Evolutionary conservation across 2,113 vertebrate species (phyloP), one percentile per base, ranked within the genome.

Genomic region (Alces alces): DNA sequence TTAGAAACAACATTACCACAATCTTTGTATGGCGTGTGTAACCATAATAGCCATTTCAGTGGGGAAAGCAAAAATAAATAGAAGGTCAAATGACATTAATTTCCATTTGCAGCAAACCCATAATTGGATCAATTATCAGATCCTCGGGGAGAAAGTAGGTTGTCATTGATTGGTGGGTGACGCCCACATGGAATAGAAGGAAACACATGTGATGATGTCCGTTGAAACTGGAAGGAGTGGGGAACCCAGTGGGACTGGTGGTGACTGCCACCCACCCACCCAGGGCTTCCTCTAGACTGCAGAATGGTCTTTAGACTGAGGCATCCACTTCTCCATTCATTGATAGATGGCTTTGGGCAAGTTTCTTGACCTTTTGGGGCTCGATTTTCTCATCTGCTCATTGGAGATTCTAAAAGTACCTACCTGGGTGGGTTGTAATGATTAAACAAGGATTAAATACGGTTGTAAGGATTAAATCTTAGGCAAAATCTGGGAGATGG

Each of bases 61-160:
- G 0, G 86, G 45, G 50, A 96, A 93, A 80, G 43, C 58, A 91
- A 95, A 97, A 90, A 79, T 64, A 95, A 94, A 52, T 16, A 70
- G 91, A 66, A 21, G 83, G 93, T 54, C 73, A 87, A 86, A 79
- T 82, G 92, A 55, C 57, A 16, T 88, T 91, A 21, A 95, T 96
- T 96, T 93, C 76, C 39, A 82, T 88, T 78, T 91, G 73, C 57
- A 58, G 76, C 96, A 45, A 79, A 78, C 73, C 19, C 64, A 27
- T 43, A 64, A 79, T 50, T 16, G 33, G 86, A 87, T 93, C 61
- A 52, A 61, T 87, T 6, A 28, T 39, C 79, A 57, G 19, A 7
- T 55, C 90, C 86, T 93, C 14, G n/a, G 97, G 78, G 70, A 94
- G 19, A 95, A 87, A 78, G 47, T 36, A 5, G 27, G 54, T 25